A percentile compares a stretch with the other conserved stretches of the same genome.
Evolutionary conservation across 2,113 vertebrate species (phyloP).

Genomic region (Columba livia): DNA sequence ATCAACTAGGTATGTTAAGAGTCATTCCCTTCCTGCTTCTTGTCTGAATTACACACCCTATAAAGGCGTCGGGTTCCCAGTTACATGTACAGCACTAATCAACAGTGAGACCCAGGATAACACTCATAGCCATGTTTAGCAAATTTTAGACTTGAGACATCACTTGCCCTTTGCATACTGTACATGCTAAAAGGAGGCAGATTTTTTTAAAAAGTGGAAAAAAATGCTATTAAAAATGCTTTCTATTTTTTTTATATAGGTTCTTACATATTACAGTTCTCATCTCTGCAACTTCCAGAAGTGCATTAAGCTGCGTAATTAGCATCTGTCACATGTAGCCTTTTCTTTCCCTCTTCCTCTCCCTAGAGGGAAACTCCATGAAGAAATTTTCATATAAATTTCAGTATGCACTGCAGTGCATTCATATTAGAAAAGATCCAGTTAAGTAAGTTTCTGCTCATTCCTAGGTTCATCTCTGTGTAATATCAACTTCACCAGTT

Average conservation of each 20-base stretch:
- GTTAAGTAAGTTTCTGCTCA: background rate
- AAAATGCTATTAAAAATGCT: background rate
- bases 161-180: background rate
- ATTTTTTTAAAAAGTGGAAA: background rate
- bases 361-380: constrained; percentile 33
- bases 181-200: background rate
- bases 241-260: constrained; percentile 2
- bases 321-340: constrained; percentile 63
- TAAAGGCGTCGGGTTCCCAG: background rate
- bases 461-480: background rate
- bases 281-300: constrained; percentile 57
- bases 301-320: constrained; percentile 63
- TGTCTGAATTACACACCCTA: background rate
- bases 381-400: constrained; percentile 42
- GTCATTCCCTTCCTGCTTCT: background rate
- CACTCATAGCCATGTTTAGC: background rate
- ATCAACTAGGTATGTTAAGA: background rate
- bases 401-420: background rate
- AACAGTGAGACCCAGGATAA: background rate
- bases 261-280: background rate
- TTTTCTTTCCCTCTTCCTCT: constrained; percentile 34
- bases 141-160: background rate
- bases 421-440: background rate
- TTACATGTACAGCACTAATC: background rate
- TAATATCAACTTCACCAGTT: background rate